phyloP scores from a whole-genome alignment of 1,140 invertebrate genomes.

The Drusus annulatus region DNA sequence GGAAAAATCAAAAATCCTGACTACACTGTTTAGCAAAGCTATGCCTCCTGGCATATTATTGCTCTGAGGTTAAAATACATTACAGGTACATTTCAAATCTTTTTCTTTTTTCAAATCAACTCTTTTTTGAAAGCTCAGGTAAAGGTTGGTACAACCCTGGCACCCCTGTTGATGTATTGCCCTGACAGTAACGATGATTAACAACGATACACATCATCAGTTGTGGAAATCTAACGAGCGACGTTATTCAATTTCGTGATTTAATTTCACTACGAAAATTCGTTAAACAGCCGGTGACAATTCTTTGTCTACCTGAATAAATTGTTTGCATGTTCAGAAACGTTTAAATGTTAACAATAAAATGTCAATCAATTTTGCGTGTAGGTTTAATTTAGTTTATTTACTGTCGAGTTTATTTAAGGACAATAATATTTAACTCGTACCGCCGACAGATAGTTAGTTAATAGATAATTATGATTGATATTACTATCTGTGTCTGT shows the following conservation, averaged over 20 bases:
- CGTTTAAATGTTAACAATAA: slow-evolving; percentile 57
- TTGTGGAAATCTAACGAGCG: slow-evolving; percentile 36
- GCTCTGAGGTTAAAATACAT: too few relatives aligned
- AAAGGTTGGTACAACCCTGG: not conserved
- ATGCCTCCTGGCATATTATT: too few relatives aligned
- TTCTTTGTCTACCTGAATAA: slow-evolving; percentile 57
- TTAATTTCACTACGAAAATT: slow-evolving; percentile 41
- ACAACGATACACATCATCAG: slow-evolving; percentile 46
- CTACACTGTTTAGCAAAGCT: too few relatives aligned
- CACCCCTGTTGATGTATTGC: not conserved
- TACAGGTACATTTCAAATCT: too few relatives aligned
- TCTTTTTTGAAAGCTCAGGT: too few relatives aligned
- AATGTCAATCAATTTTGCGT: slow-evolving; percentile 54
- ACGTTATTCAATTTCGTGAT: slow-evolving; percentile 45
- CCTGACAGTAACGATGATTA: slow-evolving; percentile 35
- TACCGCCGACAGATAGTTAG: too few relatives aligned
- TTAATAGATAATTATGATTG: too few relatives aligned
- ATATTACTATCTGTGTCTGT: too few relatives aligned
- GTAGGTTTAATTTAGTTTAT: slow-evolving; percentile 31
- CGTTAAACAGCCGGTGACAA: slow-evolving; percentile 52
- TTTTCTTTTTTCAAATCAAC: too few relatives aligned
- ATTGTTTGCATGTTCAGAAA: slow-evolving; percentile 56
- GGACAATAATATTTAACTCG: not conserved
- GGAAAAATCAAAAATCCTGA: too few relatives aligned
- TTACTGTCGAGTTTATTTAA: slow-evolving; percentile 1